Evolutionary conservation across 2,113 vertebrate genomes (phyloP), one percentile per base, ranked within the genome.

Genomic region (Zosterops borbonicus): DNA sequence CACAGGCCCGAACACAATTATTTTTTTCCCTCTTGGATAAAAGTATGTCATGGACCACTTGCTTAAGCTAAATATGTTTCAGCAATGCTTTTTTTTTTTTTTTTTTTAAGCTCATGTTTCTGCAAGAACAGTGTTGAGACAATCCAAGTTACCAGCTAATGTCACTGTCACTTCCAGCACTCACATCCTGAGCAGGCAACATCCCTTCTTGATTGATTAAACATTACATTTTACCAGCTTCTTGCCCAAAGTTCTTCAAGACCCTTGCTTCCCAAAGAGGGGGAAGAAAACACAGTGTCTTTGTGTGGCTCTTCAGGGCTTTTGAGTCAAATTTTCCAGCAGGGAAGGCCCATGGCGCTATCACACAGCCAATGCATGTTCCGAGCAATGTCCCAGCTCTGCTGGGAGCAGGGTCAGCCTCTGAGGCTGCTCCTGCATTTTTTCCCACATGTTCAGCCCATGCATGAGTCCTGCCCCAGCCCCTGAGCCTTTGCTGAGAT

Each of bases 281-380:
- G 56, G 5, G 24, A 42, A 70, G 39, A 55, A 76, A 79, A 76
- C 6, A 58, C 25, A 63, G 42, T 42, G 39, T 14, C 44, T 14
- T 44, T 41, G 6, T 21, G 33, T 12, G 9, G 28, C 29, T 74
- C 5, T n/a, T 64, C 55, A 58, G 52, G 52, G 25, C 9, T 0
- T 87, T 52, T 39, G 62, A 84, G 33, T 50, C 62, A 50, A 55
- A 75, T 27, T 76, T 89, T 73, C 62, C 62, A 62, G 20, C 1
- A 1, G 60, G 62, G 62, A 73, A 85, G 15, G 47, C 33, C 52
- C 13, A 19, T 16, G 0, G 1, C 0, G 0, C 39, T 23, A 5
- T 75, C 23, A 19, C 47, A 14, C 1, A 2, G 69, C 33, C 5
- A 2, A 2, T 27, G 29, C 2, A 0, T 20, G 56, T 17, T 60